Percentiles rank a stretch among this genome's conserved stretches.
phyloP scores from a whole-genome alignment of 2,113 vertebrate genomes.

The Spea multiplicata region DNA sequence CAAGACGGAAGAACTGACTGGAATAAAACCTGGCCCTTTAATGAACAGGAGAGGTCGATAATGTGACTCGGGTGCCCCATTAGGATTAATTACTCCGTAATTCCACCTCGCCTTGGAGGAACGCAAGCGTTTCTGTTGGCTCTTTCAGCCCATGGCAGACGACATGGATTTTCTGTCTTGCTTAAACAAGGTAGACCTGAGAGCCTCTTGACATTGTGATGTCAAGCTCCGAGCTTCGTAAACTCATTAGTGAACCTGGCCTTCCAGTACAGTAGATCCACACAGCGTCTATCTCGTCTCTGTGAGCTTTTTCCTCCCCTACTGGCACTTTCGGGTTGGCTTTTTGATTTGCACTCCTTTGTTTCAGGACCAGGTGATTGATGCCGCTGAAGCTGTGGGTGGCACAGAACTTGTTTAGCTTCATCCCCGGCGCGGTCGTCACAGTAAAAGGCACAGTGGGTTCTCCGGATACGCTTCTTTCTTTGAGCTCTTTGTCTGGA shows the following conservation, averaged over 20 bases:
- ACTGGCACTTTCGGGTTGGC: background rate
- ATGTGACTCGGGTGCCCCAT: no score
- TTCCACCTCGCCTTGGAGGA: background rate
- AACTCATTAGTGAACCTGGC: conserved; percentile 39
- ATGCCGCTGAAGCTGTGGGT: background rate
- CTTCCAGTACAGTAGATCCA: background rate
- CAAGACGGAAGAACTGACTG: background rate
- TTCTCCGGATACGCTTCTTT: background rate
- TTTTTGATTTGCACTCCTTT: background rate
- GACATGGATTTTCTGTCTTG: conserved; percentile 40
- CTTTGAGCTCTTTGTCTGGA: background rate
- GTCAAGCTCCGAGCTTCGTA: conserved; percentile 18
- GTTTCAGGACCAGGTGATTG: background rate
- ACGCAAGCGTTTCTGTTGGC: conserved; percentile 15
- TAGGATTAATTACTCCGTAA: conserved; percentile 11
- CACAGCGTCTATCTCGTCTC: conserved; percentile 1
- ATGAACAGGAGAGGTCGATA: conserved; percentile 1
- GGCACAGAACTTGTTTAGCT: background rate
- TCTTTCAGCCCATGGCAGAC: background rate
- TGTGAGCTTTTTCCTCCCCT: no score
- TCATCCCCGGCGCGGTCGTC: background rate
- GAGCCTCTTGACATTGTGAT: conserved; percentile 29
- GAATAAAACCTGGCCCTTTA: background rate
- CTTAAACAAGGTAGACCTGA: conserved; percentile 16
- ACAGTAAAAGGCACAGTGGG: background rate